These are phyloP conservation scores for Nemapogon koenigi DNA, from an alignment of 2,888 invertebrate genomes.

Conservation along the genomic window DNA sequence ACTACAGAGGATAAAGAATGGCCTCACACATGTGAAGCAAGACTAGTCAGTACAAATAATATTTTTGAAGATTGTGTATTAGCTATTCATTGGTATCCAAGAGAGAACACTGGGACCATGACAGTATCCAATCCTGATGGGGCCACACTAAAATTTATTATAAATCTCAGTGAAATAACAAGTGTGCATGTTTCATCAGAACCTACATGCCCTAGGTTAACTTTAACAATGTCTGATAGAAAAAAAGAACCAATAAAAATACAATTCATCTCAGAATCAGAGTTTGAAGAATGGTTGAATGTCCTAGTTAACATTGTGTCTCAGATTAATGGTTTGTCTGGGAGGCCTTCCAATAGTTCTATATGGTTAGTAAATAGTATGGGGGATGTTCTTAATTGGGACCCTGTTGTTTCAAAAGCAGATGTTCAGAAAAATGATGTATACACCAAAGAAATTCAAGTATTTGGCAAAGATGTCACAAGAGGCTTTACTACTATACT, in stretches of 20 bases:
- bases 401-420: slow-evolving; percentile 69
- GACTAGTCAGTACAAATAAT: slow-evolving; percentile 63
- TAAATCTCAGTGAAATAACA: slow-evolving; percentile 78
- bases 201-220: slow-evolving; percentile 78
- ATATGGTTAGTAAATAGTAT: slow-evolving; percentile 80
- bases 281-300: slow-evolving; percentile 89
- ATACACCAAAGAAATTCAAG: slow-evolving; percentile 72
- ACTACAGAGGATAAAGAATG: slow-evolving; percentile 87
- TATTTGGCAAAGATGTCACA: slow-evolving; percentile 71
- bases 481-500: slow-evolving; percentile 68
- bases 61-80: slow-evolving; percentile 77
- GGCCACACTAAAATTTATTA: slow-evolving; percentile 73
- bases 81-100: slow-evolving; percentile 83
- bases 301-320: slow-evolving; percentile 80
- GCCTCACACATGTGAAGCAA: slow-evolving; percentile 83
- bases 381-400: slow-evolving; percentile 85
- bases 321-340: slow-evolving; percentile 73
- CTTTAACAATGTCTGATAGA: slow-evolving; percentile 74
- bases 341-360: slow-evolving; percentile 73
- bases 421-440: slow-evolving; percentile 54
- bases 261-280: slow-evolving; percentile 82
- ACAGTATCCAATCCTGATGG: slow-evolving; percentile 81
- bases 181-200: slow-evolving; percentile 81
- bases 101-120: slow-evolving; percentile 74
- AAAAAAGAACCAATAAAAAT: slow-evolving; percentile 69